phyloP scores from a whole-genome alignment of 2,797 vertebrate species.

The Discoglossus pictus region DNA sequence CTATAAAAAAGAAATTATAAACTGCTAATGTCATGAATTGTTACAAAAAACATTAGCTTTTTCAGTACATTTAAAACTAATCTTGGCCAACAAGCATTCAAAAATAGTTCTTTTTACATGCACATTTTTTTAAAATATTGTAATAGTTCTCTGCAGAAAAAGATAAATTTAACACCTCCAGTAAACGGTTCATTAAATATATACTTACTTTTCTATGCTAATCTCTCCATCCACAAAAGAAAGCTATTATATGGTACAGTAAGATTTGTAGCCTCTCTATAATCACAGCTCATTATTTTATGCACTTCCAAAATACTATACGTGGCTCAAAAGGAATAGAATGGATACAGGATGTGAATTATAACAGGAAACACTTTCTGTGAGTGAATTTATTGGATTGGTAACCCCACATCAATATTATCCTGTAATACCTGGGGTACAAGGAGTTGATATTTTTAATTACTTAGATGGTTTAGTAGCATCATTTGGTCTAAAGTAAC shows the following conservation, averaged over 20 bases:
- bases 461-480: slow-evolving; percentile 31
- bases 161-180: too few relatives aligned
- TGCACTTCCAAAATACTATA: neutral
- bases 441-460: slow-evolving; percentile 41
- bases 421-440: slow-evolving; percentile 40
- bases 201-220: neutral
- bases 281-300: neutral
- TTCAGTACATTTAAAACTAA: too few relatives aligned
- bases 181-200: too few relatives aligned
- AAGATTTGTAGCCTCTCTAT: slow-evolving; percentile 4
- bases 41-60: too few relatives aligned
- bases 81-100: too few relatives aligned
- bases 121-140: too few relatives aligned
- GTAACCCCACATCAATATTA: slow-evolving; percentile 39
- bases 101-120: too few relatives aligned
- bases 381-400: slow-evolving; percentile 21
- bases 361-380: slow-evolving; percentile 3
- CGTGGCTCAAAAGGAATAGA: slow-evolving; percentile 2
- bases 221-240: neutral
- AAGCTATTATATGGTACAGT: neutral
- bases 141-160: too few relatives aligned
- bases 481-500: slow-evolving; percentile 66
- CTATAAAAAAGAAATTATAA: too few relatives aligned
- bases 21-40: too few relatives aligned
- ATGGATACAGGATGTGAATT: neutral